Evolutionary conservation across 2,797 vertebrate genomes (phyloP).

Genomic region (Tadarida brasiliensis): DNA sequence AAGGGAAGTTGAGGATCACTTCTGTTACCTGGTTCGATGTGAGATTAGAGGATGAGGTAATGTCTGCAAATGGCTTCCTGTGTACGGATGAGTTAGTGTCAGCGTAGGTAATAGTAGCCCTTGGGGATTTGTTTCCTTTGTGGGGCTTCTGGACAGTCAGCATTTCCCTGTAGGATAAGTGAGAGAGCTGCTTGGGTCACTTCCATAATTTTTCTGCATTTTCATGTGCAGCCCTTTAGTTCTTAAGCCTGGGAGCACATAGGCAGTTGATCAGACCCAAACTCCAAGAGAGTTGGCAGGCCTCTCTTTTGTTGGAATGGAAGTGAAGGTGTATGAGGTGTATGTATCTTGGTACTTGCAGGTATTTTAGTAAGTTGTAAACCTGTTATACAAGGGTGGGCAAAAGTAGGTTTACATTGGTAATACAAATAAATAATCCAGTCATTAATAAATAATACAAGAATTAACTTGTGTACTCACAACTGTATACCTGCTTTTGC

Average conservation of each 20-base stretch:
- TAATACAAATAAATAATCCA: neutral
- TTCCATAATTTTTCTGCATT: neutral
- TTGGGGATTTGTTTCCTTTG: neutral
- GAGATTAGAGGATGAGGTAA: slow-evolving; percentile 64
- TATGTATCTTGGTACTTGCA: neutral
- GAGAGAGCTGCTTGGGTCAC: neutral
- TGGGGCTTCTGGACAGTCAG: neutral
- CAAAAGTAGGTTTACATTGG: neutral
- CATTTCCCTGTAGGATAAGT: neutral
- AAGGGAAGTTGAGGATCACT: neutral
- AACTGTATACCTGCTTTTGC: neutral
- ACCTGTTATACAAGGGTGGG: neutral
- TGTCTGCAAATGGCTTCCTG: slow-evolving; percentile 45
- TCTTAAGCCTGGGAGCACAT: neutral
- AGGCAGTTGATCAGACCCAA: neutral
- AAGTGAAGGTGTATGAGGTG: too few species aligned
- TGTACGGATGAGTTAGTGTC: neutral
- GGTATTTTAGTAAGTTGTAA: neutral
- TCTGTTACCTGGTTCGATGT: slow-evolving; percentile 21
- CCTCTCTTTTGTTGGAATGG: neutral
- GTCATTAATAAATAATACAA: neutral
- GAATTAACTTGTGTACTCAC: neutral
- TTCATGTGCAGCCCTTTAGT: neutral
- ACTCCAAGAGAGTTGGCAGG: neutral
- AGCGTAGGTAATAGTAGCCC: neutral